Percentiles rank a stretch among this genome's conserved stretches.
These are phyloP conservation scores for Acanthoscelides obtectus DNA, from an alignment of 2,888 invertebrate genomes.

Conservation along the genomic window DNA sequence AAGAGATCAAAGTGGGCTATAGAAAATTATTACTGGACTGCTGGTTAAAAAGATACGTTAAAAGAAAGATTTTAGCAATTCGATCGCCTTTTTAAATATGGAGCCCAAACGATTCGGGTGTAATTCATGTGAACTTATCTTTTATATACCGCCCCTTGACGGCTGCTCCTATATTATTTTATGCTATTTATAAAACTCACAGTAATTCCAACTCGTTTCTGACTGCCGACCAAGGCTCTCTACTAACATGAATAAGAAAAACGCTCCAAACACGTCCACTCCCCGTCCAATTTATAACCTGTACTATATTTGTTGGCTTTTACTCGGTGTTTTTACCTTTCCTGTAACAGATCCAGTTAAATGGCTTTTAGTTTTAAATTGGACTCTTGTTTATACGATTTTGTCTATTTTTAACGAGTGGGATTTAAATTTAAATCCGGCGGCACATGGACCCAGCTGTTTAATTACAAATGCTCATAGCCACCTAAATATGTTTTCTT, in stretches of 20 bases:
- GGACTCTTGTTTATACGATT: neutral
- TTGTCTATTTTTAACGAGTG: neutral
- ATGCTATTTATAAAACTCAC: no score
- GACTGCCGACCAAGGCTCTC: neutral
- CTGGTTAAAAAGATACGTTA: no score
- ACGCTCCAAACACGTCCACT: neutral
- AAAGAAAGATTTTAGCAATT: no score
- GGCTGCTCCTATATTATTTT: no score
- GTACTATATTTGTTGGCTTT: neutral
- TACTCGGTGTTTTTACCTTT: neutral
- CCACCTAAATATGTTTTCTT: neutral
- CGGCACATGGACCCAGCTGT: neutral
- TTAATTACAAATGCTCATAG: neutral
- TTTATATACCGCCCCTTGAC: no score
- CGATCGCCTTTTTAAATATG: no score
- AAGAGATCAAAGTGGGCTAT: no score
- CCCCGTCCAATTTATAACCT: neutral
- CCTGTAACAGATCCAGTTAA: neutral
- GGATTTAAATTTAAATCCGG: neutral
- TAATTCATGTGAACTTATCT: no score
- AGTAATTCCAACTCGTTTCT: neutral
- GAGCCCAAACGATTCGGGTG: no score
- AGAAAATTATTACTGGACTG: no score
- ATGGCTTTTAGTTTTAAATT: neutral
- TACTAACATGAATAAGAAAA: neutral